Percentiles rank a stretch among this genome's conserved stretches.
Conservation (phyloP, 2,888 invertebrate species). For the Hemistola chrysoprasaria region DNA sequence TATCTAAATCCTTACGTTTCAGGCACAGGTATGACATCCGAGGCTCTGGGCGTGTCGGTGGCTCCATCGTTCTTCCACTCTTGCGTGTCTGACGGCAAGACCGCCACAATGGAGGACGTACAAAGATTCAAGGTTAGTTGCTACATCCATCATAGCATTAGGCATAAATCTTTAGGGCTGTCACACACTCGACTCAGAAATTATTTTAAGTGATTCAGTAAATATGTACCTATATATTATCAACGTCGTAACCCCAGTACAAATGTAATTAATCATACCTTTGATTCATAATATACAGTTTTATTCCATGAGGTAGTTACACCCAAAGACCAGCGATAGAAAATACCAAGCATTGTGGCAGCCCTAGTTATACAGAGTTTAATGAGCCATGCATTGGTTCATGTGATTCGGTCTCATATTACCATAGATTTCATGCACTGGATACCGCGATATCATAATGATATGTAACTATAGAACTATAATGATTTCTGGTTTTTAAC, state of each 20-base stretch:
- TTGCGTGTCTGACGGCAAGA: conserved; percentile 96
- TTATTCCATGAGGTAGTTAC: too few relatives aligned
- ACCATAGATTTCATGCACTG: conserved; percentile 32
- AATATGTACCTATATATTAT: too few relatives aligned
- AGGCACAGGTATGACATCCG: conserved; percentile 96
- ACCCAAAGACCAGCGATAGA: too few relatives aligned
- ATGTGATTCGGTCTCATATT: conserved; percentile 16
- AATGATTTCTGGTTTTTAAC: too few relatives aligned
- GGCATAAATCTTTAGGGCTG: conserved; percentile 13
- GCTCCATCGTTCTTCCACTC: conserved; percentile 98
- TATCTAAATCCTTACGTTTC: too few relatives aligned
- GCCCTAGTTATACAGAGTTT: conserved; percentile 16
- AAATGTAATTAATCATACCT: too few relatives aligned
- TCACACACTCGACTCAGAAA: neutral
- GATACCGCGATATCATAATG: conserved; percentile 20
- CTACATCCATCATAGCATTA: conserved; percentile 14
- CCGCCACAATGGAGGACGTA: conserved; percentile 97
- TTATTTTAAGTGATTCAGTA: too few relatives aligned
- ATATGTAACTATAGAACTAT: too few relatives aligned
- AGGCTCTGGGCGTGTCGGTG: conserved; percentile 96
- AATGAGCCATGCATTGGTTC: conserved; percentile 33
- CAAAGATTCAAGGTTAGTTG: conserved; percentile 93
- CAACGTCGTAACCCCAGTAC: too few relatives aligned
- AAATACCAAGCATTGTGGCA: neutral
- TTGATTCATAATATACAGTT: too few relatives aligned